phyloP scores from a whole-genome alignment of 2,113 vertebrate species.

The Platycercus adscitus region DNA sequence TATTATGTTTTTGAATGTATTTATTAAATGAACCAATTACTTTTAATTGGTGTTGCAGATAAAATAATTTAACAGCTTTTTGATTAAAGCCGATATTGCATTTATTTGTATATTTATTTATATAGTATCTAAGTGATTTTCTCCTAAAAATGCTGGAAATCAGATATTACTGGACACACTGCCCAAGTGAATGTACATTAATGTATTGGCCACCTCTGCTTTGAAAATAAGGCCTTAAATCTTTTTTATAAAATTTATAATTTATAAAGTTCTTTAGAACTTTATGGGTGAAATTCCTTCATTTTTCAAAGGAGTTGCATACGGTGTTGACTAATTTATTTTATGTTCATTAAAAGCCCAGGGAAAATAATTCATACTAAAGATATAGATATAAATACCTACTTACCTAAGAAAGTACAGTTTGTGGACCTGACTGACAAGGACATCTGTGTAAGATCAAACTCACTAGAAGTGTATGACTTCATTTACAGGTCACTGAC shows the following conservation, averaged over 20 bases:
- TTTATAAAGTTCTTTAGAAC: not conserved
- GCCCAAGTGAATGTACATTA: not conserved
- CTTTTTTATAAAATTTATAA: not conserved
- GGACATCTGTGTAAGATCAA: not conserved
- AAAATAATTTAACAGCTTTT: not conserved
- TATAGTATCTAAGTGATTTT: not conserved
- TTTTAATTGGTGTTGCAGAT: not conserved
- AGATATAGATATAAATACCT: not conserved
- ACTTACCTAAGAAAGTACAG: not conserved
- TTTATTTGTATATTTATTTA: not conserved
- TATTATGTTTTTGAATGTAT: not conserved
- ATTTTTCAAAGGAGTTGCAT: not conserved
- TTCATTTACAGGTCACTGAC: not conserved
- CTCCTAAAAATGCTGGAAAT: not conserved
- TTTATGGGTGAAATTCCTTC: not conserved
- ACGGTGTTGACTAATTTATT: not conserved
- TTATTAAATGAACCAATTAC: not conserved
- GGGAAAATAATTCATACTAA: not conserved
- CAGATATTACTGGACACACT: not conserved
- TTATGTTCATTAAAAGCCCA: not conserved
- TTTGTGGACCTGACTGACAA: not conserved
- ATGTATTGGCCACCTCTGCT: not conserved
- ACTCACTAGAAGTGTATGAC: not conserved
- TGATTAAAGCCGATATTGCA: not conserved
- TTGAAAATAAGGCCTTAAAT: not conserved